A percentile compares a stretch with the other conserved stretches of the same genome.
These are phyloP conservation scores for Notolabrus celidotus DNA, from an alignment of 2,797 vertebrate species.

Conservation along the genomic window DNA sequence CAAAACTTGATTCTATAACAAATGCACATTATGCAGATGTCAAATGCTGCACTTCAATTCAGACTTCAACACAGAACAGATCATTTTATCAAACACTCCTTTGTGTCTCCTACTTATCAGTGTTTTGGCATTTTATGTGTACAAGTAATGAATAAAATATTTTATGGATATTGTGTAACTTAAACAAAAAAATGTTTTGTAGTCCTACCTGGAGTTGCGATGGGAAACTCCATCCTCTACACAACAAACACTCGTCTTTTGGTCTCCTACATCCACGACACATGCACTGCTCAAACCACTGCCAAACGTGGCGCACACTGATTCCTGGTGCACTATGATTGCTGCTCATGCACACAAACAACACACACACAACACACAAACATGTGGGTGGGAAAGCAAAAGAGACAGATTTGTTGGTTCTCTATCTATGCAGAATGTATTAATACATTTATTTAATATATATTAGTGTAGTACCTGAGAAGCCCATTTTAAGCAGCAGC, in stretches of 20 bases:
- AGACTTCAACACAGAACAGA: too few species aligned
- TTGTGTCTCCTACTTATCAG: not conserved
- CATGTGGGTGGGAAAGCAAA: not conserved
- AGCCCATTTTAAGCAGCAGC: slow-evolving; percentile 95
- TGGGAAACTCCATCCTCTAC: slow-evolving; percentile 98
- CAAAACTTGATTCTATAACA: too few species aligned
- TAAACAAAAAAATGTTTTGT: not conserved
- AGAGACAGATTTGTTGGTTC: not conserved
- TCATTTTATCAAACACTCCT: too few species aligned
- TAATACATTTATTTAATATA: not conserved
- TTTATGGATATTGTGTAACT: not conserved
- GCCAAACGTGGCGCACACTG: slow-evolving; percentile 95
- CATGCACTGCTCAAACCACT: slow-evolving; percentile 96
- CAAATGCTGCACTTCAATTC: too few species aligned
- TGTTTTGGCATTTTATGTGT: not conserved
- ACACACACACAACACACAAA: slow-evolving; percentile 78
- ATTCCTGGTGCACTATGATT: slow-evolving; percentile 96
- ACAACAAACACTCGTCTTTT: slow-evolving; percentile 97
- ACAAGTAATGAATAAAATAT: not conserved
- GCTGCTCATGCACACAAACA: slow-evolving; percentile 78
- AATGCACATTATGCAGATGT: too few species aligned
- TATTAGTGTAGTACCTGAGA: slow-evolving; percentile 89
- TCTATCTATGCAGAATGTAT: not conserved
- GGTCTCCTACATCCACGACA: slow-evolving; percentile 96
- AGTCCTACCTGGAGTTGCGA: slow-evolving; percentile 91